Base-by-base conservation (phyloP, 1,140 invertebrate genomes). In the Drosophila tristis region DNA sequence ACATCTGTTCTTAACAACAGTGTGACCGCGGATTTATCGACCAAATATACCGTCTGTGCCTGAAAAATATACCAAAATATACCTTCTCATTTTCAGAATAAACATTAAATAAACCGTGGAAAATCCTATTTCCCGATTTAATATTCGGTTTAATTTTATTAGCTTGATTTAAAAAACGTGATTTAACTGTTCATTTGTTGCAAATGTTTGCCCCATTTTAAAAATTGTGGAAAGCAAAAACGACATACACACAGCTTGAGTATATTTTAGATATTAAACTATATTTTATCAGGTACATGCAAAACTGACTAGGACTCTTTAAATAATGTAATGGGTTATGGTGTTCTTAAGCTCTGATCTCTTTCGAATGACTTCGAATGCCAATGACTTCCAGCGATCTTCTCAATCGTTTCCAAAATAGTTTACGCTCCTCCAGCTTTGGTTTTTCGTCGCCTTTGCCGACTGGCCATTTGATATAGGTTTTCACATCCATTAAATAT, bases 401-500 rank as follows among this genome's bases (percentile, higher is more conserved):
- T 50, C 71, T 74, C 16, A 92, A 53, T n/a, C 91, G 91, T 35
- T 91, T 92, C 91, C 91, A 92, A 74, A 92, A 92, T 13, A 92
- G 23, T 51, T 77, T 86, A 5, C 90, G 79, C 29, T 94, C 93
- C 5, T 91, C 74, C 58, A 56, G 39, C 0, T 64, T 76, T 25
- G 84, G 72, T 29, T 61, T 49, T 0, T 72, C 54, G 39, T 56
- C 54, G 5, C 58, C 70, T 50, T 86, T 86, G 15, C 75, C 25
- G 20, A 61, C 35, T 13, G 94, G 94, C 94, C 94, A 95, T 13
- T 94, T 93, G 13, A 95, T 93, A 76, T 95, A 95, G 0, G 94
- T 95, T 70, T 94, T 94, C 0, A 94, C 94, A 51, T 93, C 89
- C 94, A 95, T 95, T 13, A 95, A 75, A 74, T 95, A 95, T 65